Evolutionary conservation across 2,888 invertebrate genomes (phyloP).

Genomic region (Colletes collaris): DNA sequence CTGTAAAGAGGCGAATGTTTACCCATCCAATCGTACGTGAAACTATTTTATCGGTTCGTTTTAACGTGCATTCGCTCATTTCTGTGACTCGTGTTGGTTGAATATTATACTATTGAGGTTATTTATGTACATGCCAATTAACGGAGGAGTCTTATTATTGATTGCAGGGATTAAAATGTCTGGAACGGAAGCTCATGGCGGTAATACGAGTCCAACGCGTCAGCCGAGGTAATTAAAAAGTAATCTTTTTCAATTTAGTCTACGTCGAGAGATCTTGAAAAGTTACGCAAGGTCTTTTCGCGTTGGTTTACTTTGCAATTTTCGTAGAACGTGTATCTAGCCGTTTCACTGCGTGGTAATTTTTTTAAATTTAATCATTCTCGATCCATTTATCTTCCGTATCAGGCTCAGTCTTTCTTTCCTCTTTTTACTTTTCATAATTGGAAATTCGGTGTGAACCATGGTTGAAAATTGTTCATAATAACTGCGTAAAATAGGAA

Average conservation of each 20-base stretch:
- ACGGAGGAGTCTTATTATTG: slow-evolving; percentile 24
- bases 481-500: no score
- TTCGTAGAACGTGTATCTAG: not conserved
- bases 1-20: not conserved
- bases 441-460: slow-evolving; percentile 26
- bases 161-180: slow-evolving; percentile 76
- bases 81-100: not conserved
- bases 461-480: no score
- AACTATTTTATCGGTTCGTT: not conserved
- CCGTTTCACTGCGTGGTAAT: not conserved
- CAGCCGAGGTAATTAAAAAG: slow-evolving; percentile 75
- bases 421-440: not conserved
- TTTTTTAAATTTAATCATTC: slow-evolving; percentile 17
- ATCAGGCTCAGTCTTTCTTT: not conserved
- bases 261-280: not conserved
- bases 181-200: slow-evolving; percentile 71
- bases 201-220: slow-evolving; percentile 75
- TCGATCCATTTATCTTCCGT: slow-evolving; percentile 24
- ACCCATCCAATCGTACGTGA: not conserved
- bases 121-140: not conserved
- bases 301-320: not conserved
- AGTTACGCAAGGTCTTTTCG: not conserved
- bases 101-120: not conserved
- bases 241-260: slow-evolving; percentile 33
- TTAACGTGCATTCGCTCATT: not conserved